A percentile compares a stretch with the other conserved stretches of the same genome.
Conservation (phyloP, 2,888 invertebrate species). For the Scaptodrosophila latifasciaeformis region DNA sequence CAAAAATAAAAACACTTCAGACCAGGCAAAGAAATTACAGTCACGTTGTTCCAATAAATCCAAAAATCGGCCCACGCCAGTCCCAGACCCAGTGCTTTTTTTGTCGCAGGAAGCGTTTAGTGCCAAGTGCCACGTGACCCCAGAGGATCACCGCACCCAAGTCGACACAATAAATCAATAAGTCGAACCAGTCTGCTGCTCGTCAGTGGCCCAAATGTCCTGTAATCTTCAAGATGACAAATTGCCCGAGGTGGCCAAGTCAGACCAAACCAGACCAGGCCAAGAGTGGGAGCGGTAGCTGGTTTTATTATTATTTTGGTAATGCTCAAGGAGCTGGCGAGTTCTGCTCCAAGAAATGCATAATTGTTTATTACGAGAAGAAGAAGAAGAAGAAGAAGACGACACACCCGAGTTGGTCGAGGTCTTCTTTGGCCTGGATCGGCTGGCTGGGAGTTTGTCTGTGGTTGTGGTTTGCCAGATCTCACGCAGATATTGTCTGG, state of each 20-base stretch:
- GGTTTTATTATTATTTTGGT: no score
- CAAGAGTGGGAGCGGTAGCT: no score
- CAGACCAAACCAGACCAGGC: no score
- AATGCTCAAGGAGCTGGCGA: no score
- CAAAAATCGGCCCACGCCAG: background rate
- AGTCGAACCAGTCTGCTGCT: slow-evolving; percentile 47
- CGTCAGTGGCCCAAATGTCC: slow-evolving; percentile 18
- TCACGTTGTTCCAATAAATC: background rate
- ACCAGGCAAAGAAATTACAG: background rate
- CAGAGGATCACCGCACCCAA: background rate
- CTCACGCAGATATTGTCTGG: slow-evolving; percentile 45
- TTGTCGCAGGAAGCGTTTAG: slow-evolving; percentile 26
- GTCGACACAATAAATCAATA: slow-evolving; percentile 44
- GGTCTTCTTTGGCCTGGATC: no score
- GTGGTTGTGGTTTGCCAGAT: slow-evolving; percentile 22
- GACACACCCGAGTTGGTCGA: slow-evolving; percentile 30
- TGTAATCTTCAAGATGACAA: slow-evolving; percentile 45
- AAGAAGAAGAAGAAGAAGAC: slow-evolving; percentile 18
- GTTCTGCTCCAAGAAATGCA: background rate
- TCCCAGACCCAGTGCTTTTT: background rate
- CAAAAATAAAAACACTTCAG: no score
- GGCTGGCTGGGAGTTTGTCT: background rate
- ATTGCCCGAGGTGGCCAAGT: slow-evolving; percentile 27
- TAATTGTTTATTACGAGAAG: slow-evolving; percentile 4
- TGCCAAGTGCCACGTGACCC: slow-evolving; percentile 2